These are phyloP conservation scores for Galerucella calmariensis DNA, from an alignment of 2,888 invertebrate genomes.

Conservation along the genomic window DNA sequence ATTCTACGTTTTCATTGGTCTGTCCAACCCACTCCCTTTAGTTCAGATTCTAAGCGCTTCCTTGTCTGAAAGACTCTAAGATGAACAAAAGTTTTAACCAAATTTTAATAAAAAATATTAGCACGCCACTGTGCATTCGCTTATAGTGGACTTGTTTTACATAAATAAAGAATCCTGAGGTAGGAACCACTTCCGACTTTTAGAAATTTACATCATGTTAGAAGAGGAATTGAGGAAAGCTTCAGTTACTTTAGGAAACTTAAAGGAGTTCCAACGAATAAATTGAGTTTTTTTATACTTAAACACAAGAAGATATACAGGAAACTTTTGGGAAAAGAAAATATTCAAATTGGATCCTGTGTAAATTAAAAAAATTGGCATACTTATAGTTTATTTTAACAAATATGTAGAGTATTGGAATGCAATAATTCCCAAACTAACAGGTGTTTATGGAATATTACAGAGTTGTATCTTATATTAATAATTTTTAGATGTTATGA, in stretches of 20 bases:
- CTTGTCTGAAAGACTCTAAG: no score
- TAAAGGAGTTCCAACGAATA: slow-evolving; percentile 35
- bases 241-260: slow-evolving; percentile 30
- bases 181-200: slow-evolving; percentile 43
- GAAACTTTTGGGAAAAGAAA: not conserved
- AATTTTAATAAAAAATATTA: not conserved
- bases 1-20: no score
- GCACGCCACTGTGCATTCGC: slow-evolving; percentile 37
- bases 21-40: no score
- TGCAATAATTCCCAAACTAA: no score
- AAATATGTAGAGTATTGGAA: no score
- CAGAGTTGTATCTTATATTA: no score
- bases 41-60: no score
- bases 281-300: slow-evolving; percentile 28
- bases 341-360: slow-evolving; percentile 8
- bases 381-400: no score
- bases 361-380: not conserved
- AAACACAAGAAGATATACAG: slow-evolving; percentile 13
- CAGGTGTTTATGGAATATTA: no score
- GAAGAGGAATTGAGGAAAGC: slow-evolving; percentile 36
- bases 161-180: slow-evolving; percentile 39
- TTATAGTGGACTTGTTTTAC: slow-evolving; percentile 45
- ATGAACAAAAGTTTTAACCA: not conserved
- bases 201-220: slow-evolving; percentile 40
- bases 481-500: no score